A percentile compares a stretch with the other conserved stretches of the same genome.
Evolutionary conservation across 2,113 vertebrate species (phyloP).

Genomic region (Engystomops pustulosus): DNA sequence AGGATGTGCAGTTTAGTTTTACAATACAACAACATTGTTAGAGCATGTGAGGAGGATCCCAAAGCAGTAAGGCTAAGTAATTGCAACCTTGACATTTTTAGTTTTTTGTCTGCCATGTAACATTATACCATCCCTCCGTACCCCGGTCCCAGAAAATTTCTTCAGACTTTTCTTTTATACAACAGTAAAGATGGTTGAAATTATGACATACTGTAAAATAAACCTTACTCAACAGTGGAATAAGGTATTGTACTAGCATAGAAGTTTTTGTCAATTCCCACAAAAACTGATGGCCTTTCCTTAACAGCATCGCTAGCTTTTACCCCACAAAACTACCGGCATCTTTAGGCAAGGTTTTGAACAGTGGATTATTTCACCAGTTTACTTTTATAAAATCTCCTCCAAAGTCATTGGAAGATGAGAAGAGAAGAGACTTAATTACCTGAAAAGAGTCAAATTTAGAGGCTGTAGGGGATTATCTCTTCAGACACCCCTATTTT

Average conservation of each 20-base stretch:
- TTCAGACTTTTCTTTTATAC: neutral
- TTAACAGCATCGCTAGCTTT: too few relatives aligned
- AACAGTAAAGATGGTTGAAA: constrained; percentile 4
- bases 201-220: neutral
- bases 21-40: neutral
- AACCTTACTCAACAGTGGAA: neutral
- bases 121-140: neutral
- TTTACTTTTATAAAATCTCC: too few relatives aligned
- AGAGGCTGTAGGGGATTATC: too few relatives aligned
- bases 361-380: too few relatives aligned
- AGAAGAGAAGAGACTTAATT: too few relatives aligned
- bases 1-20: neutral
- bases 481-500: too few relatives aligned
- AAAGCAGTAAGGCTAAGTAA: neutral
- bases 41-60: neutral
- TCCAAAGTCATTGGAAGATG: too few relatives aligned
- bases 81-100: neutral
- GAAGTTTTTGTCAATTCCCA: neutral
- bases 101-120: neutral
- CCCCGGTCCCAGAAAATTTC: neutral
- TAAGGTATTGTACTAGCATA: neutral
- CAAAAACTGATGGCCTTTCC: neutral
- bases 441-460: too few relatives aligned
- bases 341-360: too few relatives aligned
- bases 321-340: too few relatives aligned